Percentiles rank a stretch among this genome's conserved stretches.
Evolutionary conservation across 2,113 vertebrate species (phyloP).

Genomic region (Heterochromis multidens): DNA sequence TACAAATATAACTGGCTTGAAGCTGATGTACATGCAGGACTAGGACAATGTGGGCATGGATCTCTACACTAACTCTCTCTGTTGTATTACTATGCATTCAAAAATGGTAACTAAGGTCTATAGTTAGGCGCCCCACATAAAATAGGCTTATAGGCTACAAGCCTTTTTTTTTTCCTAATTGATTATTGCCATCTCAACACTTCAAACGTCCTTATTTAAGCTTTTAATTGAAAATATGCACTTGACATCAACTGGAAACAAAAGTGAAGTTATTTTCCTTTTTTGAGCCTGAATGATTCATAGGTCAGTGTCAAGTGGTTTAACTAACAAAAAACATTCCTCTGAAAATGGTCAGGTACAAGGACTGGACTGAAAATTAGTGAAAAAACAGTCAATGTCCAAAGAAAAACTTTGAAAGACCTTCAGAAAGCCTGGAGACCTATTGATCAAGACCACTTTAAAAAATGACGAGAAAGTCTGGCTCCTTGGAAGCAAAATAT

Average conservation of each 20-base stretch:
- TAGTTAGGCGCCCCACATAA: accelerated
- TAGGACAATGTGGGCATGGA: neutral
- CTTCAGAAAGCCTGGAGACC: neutral
- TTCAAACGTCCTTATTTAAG: neutral
- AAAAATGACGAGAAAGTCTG: accelerated
- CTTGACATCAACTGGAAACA: neutral
- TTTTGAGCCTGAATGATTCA: too few species aligned
- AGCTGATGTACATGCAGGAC: neutral
- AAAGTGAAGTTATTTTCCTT: too few species aligned
- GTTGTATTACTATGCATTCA: neutral
- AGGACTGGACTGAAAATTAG: too few species aligned
- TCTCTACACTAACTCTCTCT: neutral
- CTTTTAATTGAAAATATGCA: neutral
- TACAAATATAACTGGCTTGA: neutral
- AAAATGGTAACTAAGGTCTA: neutral
- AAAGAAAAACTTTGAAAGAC: accelerated
- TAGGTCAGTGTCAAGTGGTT: too few species aligned
- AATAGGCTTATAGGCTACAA: neutral
- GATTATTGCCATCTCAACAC: neutral
- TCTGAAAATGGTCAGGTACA: too few species aligned
- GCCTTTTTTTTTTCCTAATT: neutral
- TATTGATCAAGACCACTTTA: neutral
- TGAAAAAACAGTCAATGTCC: neutral
- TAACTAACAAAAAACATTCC: too few species aligned
- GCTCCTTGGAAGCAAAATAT: neutral